Conservation (phyloP, 2,888 invertebrate genomes). For the Trilocha varians region DNA sequence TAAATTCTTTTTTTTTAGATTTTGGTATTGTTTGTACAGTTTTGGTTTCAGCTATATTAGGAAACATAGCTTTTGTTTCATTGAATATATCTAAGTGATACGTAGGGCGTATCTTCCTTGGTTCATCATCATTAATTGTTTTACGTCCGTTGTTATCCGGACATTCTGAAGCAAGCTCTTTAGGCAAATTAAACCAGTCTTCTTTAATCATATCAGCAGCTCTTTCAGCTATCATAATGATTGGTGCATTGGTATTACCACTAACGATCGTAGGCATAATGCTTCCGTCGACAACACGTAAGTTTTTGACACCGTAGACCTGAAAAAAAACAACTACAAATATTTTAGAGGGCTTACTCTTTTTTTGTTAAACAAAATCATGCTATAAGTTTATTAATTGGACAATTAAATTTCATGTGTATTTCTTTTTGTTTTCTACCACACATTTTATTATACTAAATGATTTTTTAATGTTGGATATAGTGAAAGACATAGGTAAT, state of each 20-base stretch:
- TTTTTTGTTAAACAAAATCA: no score
- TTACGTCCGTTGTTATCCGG: constrained; percentile 17
- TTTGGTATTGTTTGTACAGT: not conserved
- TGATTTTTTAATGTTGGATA: not conserved
- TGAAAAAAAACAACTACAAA: constrained; percentile 29
- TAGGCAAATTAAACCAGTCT: constrained; percentile 66
- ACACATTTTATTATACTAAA: no score
- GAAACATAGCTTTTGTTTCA: constrained; percentile 43
- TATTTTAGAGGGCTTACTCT: no score
- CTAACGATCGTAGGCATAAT: constrained; percentile 86
- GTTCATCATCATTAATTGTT: constrained; percentile 19
- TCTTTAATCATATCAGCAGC: constrained; percentile 87
- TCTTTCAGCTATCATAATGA: constrained; percentile 89
- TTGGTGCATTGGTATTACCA: constrained; percentile 88
- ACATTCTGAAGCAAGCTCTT: constrained; percentile 21
- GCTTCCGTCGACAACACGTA: constrained; percentile 87
- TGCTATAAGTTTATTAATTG: no score
- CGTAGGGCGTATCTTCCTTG: constrained; percentile 15
- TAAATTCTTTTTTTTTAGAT: not conserved
- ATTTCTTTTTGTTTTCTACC: no score
- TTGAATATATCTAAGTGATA: constrained; percentile 35
- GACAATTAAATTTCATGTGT: no score
- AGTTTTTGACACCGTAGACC: constrained; percentile 77
- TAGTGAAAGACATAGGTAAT: no score
- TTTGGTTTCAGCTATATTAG: constrained; percentile 21